Conservation (phyloP, 2,797 vertebrate genomes). For the Sebastes jordani region DNA sequence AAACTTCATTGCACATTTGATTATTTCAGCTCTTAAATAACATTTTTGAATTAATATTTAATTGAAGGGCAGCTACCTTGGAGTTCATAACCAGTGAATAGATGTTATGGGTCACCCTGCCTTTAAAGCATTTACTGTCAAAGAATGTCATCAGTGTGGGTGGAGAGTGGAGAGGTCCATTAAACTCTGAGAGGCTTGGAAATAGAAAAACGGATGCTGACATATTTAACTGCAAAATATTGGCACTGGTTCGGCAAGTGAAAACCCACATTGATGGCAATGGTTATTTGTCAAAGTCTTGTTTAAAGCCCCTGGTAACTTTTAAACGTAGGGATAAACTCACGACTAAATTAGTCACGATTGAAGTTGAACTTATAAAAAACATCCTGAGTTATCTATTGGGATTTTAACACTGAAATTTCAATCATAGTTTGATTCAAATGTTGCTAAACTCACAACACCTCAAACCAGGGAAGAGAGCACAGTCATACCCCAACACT, state of each 20-base stretch:
- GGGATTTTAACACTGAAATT: no score
- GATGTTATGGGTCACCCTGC: background rate
- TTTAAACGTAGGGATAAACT: background rate
- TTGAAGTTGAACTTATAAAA: background rate
- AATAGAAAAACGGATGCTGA: background rate
- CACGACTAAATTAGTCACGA: background rate
- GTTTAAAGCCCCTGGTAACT: background rate
- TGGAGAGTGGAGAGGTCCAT: background rate
- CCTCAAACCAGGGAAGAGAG: background rate
- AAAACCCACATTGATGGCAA: background rate
- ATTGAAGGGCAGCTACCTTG: background rate
- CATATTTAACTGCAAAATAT: background rate
- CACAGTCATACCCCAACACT: background rate
- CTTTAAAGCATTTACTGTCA: background rate
- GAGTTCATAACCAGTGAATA: background rate
- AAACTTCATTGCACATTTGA: background rate
- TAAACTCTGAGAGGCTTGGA: background rate
- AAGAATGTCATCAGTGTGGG: slow-evolving; percentile 10
- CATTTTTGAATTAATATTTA: slow-evolving; percentile 1
- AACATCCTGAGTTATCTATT: no score
- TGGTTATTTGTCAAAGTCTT: background rate
- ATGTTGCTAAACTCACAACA: background rate
- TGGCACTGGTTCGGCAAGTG: background rate
- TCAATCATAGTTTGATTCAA: background rate
- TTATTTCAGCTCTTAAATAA: slow-evolving; percentile 8